Percentiles rank a stretch among this genome's conserved stretches.
These are phyloP conservation scores for Platorchestia sp. DNA, from an alignment of 1,140 invertebrate genomes.

Conservation along the genomic window DNA sequence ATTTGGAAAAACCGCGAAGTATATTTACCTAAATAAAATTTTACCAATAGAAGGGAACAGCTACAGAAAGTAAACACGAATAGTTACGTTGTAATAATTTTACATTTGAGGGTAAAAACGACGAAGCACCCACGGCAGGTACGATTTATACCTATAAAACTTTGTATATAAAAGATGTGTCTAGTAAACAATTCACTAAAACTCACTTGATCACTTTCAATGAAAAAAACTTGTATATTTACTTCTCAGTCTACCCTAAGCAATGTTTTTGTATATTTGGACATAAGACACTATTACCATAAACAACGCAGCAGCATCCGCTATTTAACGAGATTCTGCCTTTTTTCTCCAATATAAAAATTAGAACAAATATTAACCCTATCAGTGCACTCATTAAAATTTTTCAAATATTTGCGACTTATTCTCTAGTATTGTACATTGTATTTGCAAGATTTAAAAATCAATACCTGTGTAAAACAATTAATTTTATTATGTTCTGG, in stretches of 20 bases:
- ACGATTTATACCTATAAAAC: background rate
- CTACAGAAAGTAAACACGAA: background rate
- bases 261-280: constrained; percentile 46
- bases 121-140: background rate
- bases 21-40: background rate
- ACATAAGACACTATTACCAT: background rate
- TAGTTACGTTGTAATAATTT: background rate
- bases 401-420: background rate
- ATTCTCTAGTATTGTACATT: background rate
- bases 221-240: background rate
- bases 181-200: background rate
- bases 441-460: background rate
- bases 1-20: background rate
- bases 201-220: background rate
- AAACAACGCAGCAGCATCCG: constrained; percentile 7
- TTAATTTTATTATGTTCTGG: background rate
- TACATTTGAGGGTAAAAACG: background rate
- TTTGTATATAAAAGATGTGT: background rate
- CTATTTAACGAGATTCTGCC: background rate
- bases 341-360: background rate
- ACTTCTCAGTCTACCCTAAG: background rate
- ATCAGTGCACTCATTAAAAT: background rate
- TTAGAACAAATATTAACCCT: background rate
- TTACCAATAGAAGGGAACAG: background rate
- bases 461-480: background rate